Percentiles rank a stretch among this genome's conserved stretches.
phyloP scores from a whole-genome alignment of 2,113 vertebrate species.

The Psilopogon haemacephalus region DNA sequence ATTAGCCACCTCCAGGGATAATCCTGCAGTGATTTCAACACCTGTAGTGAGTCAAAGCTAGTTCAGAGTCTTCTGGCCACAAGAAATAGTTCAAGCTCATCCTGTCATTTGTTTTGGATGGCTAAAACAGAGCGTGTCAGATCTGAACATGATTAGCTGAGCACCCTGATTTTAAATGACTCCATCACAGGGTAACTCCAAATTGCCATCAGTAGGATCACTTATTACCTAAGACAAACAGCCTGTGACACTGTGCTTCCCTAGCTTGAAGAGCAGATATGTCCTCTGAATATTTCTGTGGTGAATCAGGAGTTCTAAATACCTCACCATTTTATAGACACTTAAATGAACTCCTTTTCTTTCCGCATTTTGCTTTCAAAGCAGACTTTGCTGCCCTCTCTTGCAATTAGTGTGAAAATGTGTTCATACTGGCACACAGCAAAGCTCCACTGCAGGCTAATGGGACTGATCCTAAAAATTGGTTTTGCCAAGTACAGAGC shows the following conservation, averaged over 20 bases:
- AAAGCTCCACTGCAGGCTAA: not conserved
- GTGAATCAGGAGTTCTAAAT: not conserved
- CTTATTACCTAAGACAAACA: constrained; percentile 24
- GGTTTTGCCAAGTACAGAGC: not conserved
- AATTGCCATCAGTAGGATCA: not conserved
- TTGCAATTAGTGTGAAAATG: not conserved
- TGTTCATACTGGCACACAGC: not conserved
- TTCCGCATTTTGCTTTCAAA: not conserved
- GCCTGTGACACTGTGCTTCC: not conserved
- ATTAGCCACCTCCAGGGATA: constrained; percentile 63
- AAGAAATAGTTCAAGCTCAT: constrained; percentile 13
- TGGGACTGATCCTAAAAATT: not conserved
- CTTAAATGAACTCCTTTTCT: not conserved
- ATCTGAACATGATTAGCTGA: not conserved
- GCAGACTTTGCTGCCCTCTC: constrained; percentile 35
- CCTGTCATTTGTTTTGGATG: constrained; percentile 35
- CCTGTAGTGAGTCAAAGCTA: constrained; percentile 39
- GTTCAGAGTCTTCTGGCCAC: constrained; percentile 2
- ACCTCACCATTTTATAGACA: not conserved
- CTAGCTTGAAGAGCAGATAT: not conserved
- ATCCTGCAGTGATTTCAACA: constrained; percentile 67
- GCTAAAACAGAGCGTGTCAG: not conserved
- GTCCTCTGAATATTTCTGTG: not conserved
- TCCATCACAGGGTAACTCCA: not conserved
- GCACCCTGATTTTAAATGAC: not conserved